These are phyloP conservation scores for Steinernema feltiae DNA, from an alignment of 1,140 invertebrate species.

Conservation along the genomic window DNA sequence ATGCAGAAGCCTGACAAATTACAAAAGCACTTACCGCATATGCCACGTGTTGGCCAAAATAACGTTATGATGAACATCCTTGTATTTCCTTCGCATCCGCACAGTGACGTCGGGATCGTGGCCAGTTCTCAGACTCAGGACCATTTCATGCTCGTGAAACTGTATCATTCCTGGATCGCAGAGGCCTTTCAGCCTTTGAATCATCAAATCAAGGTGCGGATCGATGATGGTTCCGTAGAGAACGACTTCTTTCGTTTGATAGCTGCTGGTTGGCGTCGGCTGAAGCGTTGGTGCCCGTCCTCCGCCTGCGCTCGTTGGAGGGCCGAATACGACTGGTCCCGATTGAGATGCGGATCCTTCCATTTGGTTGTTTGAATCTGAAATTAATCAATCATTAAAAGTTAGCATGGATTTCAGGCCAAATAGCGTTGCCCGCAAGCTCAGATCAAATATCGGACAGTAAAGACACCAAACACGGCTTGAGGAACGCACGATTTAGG, in stretches of 20 bases:
- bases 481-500: no score
- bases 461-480: no score
- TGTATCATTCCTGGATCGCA: conserved; percentile 30
- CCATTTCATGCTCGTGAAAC: conserved; percentile 37
- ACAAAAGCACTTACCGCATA: conserved; percentile 19
- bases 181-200: conserved; percentile 23
- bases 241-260: conserved; percentile 33
- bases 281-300: no score
- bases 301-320: neutral
- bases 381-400: no score
- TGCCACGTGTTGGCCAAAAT: conserved; percentile 29
- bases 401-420: no score
- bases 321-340: neutral
- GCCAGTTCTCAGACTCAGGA: conserved; percentile 22
- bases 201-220: conserved; percentile 17
- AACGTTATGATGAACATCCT: neutral
- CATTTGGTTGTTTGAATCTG: neutral
- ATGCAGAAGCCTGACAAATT: neutral
- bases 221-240: conserved; percentile 28
- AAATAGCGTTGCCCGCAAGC: no score
- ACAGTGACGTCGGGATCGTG: conserved; percentile 20
- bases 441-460: no score
- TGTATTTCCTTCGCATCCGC: conserved; percentile 6
- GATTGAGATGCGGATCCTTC: neutral
- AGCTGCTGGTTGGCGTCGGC: conserved; percentile 9